Evolutionary conservation across 2,797 vertebrate species (phyloP).

Genomic region (Apodemus agrarius): DNA sequence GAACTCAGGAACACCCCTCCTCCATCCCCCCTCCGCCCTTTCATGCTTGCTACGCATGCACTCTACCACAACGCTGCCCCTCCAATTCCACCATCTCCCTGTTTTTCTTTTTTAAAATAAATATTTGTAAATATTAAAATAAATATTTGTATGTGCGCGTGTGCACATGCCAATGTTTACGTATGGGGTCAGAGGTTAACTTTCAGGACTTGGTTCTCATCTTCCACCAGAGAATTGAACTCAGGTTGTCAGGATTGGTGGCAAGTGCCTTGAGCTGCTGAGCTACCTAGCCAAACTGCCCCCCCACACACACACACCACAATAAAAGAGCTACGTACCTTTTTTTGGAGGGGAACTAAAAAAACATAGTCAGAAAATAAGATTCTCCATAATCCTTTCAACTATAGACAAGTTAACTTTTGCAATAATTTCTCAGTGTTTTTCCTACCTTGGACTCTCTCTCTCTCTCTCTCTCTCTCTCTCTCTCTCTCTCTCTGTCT

Average conservation of each 20-base stretch:
- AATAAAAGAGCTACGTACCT: not conserved
- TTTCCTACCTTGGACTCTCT: not conserved
- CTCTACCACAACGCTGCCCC: not conserved
- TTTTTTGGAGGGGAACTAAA: not conserved
- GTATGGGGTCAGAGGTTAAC: not conserved
- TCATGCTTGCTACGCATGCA: not conserved
- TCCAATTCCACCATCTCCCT: not conserved
- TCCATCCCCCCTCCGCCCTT: no score
- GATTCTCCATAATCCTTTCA: not conserved
- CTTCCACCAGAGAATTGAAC: not conserved
- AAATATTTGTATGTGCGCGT: no score
- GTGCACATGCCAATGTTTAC: not conserved
- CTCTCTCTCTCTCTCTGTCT: not conserved
- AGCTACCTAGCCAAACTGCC: not conserved
- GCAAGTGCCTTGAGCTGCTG: not conserved
- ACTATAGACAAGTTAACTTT: not conserved
- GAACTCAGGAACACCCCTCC: not conserved
- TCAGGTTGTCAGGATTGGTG: not conserved
- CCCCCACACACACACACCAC: not conserved
- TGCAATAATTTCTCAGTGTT: not conserved
- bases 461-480: not conserved
- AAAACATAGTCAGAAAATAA: conserved; percentile 31
- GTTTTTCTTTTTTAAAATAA: not conserved
- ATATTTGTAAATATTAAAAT: no score
- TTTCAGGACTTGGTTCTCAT: not conserved